Conservation (phyloP, 2,113 vertebrate species). For the Chloropsis hardwickii region DNA sequence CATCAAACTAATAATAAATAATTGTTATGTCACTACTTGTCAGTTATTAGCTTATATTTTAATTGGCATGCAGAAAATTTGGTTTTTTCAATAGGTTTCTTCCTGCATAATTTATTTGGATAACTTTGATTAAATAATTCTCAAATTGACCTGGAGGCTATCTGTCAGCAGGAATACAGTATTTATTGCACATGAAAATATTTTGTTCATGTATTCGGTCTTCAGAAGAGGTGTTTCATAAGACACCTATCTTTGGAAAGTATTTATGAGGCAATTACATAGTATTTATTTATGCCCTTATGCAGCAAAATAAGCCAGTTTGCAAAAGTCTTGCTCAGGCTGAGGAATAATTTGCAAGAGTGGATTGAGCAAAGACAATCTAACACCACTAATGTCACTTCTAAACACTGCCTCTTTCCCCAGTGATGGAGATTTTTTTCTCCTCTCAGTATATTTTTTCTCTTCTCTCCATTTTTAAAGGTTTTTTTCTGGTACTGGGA, state of each 20-base stretch:
- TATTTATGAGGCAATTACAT: neutral
- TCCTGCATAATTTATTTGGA: neutral
- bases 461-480: neutral
- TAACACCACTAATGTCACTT: neutral
- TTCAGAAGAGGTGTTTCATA: neutral
- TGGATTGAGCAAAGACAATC: neutral
- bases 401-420: neutral
- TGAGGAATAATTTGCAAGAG: neutral
- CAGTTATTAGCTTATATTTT: neutral
- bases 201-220: neutral
- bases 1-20: neutral
- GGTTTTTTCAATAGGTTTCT: conserved; percentile 24
- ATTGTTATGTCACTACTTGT: neutral
- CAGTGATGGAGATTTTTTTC: neutral
- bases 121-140: conserved; percentile 6
- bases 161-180: neutral
- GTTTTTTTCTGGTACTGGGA: neutral
- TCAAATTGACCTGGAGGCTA: neutral
- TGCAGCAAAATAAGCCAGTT: neutral
- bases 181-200: neutral
- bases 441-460: neutral
- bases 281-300: neutral
- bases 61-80: neutral
- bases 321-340: neutral
- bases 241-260: neutral